Base-by-base conservation (phyloP, 2,797 vertebrate species). In the Mastacembelus armatus region DNA sequence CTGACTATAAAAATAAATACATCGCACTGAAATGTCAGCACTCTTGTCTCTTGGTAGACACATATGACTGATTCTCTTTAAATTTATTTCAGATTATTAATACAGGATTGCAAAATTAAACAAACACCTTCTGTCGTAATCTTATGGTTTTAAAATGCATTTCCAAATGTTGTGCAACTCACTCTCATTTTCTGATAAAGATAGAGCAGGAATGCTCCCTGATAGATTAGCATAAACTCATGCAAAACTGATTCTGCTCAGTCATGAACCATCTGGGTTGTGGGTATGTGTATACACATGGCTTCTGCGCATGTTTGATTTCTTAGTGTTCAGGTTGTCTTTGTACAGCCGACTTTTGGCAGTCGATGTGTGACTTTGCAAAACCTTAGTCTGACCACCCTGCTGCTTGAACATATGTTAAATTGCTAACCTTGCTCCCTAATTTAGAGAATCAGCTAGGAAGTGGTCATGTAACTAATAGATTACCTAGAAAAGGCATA, bases 91-190 rank as follows among this genome's bases (percentile, higher is more conserved):
- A 26, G 24, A 56, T 24, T 18, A 12, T 7, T 48, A 10, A 7
- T 19, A 24, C 1, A 3, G 15, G 40, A 57, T 69, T 57, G 44
- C 45, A 51, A 29, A 60, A 5, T 47, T n/a, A 48, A 38, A 21
- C 50, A 58, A 71, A 76, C 59, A 39, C 22, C 21, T 38, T 35
- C 65, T 47, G 60, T 55, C 10, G 4, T 52, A 50, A 52, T 68
- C 61, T 33, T 32, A 24, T 30, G 18, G 54, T 39, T 43, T 39
- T 56, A 36, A 8, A 49, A 32, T 27, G 16, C 42, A 21, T 55
- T 22, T 51, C 51, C 19, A 73, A 62, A 74, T 57, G 35, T 52
- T 60, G n/a, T 33, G n/a, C n/a, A n/a, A n/a, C n/a, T n/a, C 2
- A 5, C 5, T 6, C 7, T 27, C 19, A 18, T 50, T 27, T 60